Conservation (phyloP, 2,797 vertebrate species). For the Gobio occitaniae region DNA sequence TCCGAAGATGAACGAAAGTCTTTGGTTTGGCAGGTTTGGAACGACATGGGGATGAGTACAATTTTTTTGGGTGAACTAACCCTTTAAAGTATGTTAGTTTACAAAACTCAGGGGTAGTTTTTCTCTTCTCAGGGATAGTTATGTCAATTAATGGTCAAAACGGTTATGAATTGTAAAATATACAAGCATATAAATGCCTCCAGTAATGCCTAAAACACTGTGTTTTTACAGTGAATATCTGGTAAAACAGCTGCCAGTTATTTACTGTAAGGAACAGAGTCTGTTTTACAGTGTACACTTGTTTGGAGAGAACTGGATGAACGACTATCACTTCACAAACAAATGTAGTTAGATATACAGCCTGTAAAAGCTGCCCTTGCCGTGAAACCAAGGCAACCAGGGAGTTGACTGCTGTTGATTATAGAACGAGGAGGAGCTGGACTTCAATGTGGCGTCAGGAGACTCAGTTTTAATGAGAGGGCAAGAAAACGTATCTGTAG, state of each 20-base stretch:
- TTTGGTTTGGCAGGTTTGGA: not conserved
- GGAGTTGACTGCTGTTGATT: slow-evolving; percentile 32
- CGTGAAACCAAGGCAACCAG: not conserved
- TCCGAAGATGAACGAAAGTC: not conserved
- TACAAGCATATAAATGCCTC: not conserved
- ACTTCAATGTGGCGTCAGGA: slow-evolving; percentile 31
- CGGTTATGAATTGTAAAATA: not conserved
- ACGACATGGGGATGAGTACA: not conserved
- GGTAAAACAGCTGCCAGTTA: not conserved
- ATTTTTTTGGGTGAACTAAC: not conserved
- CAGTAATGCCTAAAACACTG: not conserved
- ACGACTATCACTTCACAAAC: not conserved
- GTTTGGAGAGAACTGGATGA: not conserved
- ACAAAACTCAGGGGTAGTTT: not conserved
- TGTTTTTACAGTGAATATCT: not conserved
- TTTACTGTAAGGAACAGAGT: not conserved
- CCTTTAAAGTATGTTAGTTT: not conserved
- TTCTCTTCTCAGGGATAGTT: not conserved
- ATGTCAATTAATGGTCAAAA: not conserved
- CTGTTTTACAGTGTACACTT: not conserved
- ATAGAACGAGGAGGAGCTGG: slow-evolving; percentile 34
- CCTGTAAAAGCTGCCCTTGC: not conserved
- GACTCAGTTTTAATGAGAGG: slow-evolving; percentile 37
- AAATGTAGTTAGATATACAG: not conserved
- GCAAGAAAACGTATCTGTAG: not conserved